Evolutionary conservation across 2,797 vertebrate genomes (phyloP).

Genomic region (Phalanger gymnotis): DNA sequence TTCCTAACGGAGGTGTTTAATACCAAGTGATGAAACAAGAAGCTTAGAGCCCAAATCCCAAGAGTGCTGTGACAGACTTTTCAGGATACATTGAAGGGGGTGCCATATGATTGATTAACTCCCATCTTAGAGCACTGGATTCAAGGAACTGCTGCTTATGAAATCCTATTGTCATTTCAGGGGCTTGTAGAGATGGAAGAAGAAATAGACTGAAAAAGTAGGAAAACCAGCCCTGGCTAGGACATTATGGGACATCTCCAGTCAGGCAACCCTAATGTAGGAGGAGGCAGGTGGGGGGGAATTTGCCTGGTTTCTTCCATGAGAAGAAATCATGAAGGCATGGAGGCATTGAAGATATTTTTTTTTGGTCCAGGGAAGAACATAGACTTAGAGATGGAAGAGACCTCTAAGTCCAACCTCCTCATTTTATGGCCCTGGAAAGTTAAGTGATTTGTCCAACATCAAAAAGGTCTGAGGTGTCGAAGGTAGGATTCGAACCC

Average conservation of each 20-base stretch:
- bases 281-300: conserved; percentile 62
- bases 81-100: neutral
- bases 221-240: conserved; percentile 24
- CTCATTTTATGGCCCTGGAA: neutral
- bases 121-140: rapidly evolving
- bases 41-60: neutral
- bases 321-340: conserved; percentile 26
- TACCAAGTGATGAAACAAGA: conserved; percentile 9
- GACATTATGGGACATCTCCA: conserved; percentile 60
- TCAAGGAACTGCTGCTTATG: neutral
- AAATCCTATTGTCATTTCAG: neutral
- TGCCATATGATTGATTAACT: neutral
- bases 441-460: neutral
- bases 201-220: conserved; percentile 41
- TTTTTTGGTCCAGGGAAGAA: neutral
- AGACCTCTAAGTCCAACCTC: neutral
- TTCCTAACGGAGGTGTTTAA: neutral
- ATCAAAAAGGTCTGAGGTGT: neutral
- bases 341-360: neutral
- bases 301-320: conserved; percentile 53
- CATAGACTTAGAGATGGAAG: neutral
- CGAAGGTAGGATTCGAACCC: neutral
- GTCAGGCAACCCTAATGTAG: conserved; percentile 21
- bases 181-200: neutral
- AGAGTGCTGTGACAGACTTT: neutral